Evolutionary conservation across 2,888 invertebrate genomes (phyloP).

Genomic region (Electrophaes corylata): DNA sequence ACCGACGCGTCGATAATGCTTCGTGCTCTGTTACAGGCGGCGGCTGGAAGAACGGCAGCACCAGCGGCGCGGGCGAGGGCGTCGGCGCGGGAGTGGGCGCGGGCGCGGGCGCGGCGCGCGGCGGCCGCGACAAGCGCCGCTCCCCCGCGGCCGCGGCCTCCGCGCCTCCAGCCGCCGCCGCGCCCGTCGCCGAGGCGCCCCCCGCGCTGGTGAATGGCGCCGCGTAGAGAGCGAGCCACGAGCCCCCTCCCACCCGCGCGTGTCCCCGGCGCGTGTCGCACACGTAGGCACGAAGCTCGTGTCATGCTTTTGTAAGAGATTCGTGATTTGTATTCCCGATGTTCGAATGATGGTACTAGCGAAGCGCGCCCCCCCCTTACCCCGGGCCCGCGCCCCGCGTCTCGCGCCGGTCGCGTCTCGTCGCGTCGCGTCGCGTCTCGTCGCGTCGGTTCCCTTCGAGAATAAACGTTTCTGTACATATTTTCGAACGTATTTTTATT

Average conservation of each 20-base stretch:
- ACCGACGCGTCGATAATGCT: not conserved
- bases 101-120: conserved; percentile 30
- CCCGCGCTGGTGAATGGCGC: conserved; percentile 34
- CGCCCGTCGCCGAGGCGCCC: conserved; percentile 41
- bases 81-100: conserved; percentile 44
- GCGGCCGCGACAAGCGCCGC: conserved; percentile 62
- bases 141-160: conserved; percentile 45
- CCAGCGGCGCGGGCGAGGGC: conserved; percentile 31
- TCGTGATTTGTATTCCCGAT: conserved; percentile 83
- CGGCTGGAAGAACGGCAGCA: conserved; percentile 75
- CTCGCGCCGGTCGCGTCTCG: conserved; percentile 1
- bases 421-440: conserved; percentile 56
- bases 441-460: conserved; percentile 56
- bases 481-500: conserved; percentile 80
- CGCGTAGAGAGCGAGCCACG: conserved; percentile 26
- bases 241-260: conserved; percentile 26
- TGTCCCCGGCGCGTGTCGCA: conserved; percentile 31
- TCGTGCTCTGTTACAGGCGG: conserved; percentile 49
- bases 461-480: conserved; percentile 84
- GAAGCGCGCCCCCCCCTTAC: conserved; percentile 79
- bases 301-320: conserved; percentile 83
- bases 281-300: conserved; percentile 39
- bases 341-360: conserved; percentile 77
- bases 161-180: conserved; percentile 78
- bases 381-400: conserved; percentile 59